Evolutionary conservation across 1,140 invertebrate genomes (phyloP).

Genomic region (Ceratosolen solmsi): DNA sequence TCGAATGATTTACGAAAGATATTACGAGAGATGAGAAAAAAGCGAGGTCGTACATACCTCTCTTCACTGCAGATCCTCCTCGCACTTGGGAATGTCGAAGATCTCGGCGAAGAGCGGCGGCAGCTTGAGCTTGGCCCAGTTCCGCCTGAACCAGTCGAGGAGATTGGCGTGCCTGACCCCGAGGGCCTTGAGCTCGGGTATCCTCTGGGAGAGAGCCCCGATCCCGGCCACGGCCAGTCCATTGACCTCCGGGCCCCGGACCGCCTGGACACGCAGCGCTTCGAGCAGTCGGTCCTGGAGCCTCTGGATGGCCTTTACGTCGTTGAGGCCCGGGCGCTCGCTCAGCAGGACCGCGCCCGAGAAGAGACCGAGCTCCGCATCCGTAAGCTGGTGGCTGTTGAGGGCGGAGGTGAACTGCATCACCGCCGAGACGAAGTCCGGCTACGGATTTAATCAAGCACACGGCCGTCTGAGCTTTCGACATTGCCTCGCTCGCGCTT

Average conservation of each 20-base stretch:
- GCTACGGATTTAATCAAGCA: slow-evolving; percentile 67
- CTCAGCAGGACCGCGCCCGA: slow-evolving; percentile 89
- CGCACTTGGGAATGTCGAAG: slow-evolving; percentile 96
- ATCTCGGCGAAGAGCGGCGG: slow-evolving; percentile 97
- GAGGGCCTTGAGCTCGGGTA: slow-evolving; percentile 87
- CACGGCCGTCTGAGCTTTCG: no score
- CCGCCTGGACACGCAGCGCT: slow-evolving; percentile 84
- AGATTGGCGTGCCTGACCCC: slow-evolving; percentile 88
- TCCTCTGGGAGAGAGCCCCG: slow-evolving; percentile 70
- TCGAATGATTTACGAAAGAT: no score
- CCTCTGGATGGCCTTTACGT: slow-evolving; percentile 87
- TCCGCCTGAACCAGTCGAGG: slow-evolving; percentile 90
- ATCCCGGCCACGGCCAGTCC: slow-evolving; percentile 52
- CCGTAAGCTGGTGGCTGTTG: slow-evolving; percentile 85
- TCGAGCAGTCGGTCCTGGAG: slow-evolving; percentile 90
- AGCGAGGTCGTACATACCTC: slow-evolving; percentile 19
- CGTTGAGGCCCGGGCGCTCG: slow-evolving; percentile 85
- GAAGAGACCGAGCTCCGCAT: slow-evolving; percentile 93
- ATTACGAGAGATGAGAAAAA: no score
- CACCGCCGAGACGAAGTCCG: slow-evolving; percentile 82
- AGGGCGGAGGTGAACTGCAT: slow-evolving; percentile 87
- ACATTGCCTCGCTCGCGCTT: no score
- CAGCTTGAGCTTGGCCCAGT: slow-evolving; percentile 89
- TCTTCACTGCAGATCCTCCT: slow-evolving; percentile 81
- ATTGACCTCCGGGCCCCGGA: slow-evolving; percentile 20